phyloP scores from a whole-genome alignment of 1,140 invertebrate species.

The Bombus soroeensis region DNA sequence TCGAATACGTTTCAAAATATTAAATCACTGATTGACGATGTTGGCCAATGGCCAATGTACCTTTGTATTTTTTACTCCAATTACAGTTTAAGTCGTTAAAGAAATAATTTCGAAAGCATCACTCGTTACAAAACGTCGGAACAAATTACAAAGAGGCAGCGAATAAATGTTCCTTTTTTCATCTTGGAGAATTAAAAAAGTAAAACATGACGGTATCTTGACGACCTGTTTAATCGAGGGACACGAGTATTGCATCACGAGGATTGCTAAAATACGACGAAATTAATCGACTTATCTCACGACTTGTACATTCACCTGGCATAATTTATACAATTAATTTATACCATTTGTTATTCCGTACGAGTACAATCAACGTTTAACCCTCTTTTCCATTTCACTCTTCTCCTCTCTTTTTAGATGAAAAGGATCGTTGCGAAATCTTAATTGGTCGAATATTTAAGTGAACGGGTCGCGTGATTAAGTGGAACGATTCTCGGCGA shows the following conservation, averaged over 20 bases:
- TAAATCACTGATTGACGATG: no score
- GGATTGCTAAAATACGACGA: neutral
- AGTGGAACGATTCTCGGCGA: neutral
- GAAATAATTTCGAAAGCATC: neutral
- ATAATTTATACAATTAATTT: neutral
- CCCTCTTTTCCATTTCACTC: neutral
- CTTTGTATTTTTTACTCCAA: no score
- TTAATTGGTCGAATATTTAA: neutral
- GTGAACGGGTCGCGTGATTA: neutral
- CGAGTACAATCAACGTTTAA: no score
- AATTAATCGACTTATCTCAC: neutral
- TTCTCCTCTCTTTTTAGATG: neutral
- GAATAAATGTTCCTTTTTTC: no score
- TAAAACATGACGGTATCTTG: neutral
- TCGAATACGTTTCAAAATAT: no score
- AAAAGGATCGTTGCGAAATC: conserved; percentile 14
- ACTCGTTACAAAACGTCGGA: neutral
- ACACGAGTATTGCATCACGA: neutral
- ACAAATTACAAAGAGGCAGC: neutral
- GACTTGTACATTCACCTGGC: no score
- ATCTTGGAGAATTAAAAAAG: neutral
- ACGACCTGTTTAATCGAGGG: neutral
- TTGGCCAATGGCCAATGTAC: no score
- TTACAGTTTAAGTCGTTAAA: no score
- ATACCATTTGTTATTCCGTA: no score